Percentiles rank a stretch among this genome's conserved stretches.
Evolutionary conservation across 2,888 invertebrate genomes (phyloP).

Genomic region (Loripinus fragilis): DNA sequence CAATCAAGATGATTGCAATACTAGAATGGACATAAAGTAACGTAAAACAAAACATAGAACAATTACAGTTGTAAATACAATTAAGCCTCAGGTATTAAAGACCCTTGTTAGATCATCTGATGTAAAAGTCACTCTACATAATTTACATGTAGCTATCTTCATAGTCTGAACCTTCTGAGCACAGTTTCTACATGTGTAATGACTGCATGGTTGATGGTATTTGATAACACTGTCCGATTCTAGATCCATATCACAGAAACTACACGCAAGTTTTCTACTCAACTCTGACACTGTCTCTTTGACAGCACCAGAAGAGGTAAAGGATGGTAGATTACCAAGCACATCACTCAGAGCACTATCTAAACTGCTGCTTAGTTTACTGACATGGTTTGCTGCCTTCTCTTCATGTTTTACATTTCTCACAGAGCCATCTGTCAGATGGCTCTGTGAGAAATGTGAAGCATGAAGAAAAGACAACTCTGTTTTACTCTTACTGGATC

Average conservation of each 20-base stretch:
- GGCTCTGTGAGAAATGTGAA: too few relatives aligned
- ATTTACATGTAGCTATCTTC: background rate
- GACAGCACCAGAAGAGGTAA: conserved; percentile 36
- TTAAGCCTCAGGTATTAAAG: too few relatives aligned
- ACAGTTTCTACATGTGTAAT: conserved; percentile 63
- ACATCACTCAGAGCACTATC: conserved; percentile 64
- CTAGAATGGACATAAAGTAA: too few relatives aligned
- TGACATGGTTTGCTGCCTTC: conserved; percentile 49
- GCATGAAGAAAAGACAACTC: too few relatives aligned
- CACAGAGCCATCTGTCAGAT: background rate
- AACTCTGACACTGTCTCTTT: background rate
- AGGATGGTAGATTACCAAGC: conserved; percentile 67
- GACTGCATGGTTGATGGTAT: conserved; percentile 64
- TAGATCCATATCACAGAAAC: conserved; percentile 25
- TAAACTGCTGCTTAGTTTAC: conserved; percentile 62
- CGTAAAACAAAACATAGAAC: too few relatives aligned
- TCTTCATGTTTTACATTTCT: background rate
- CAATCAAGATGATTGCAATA: too few relatives aligned
- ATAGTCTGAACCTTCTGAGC: background rate
- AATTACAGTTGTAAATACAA: too few relatives aligned
- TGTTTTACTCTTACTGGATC: background rate
- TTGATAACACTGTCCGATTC: conserved; percentile 23
- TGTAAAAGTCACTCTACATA: conserved; percentile 1
- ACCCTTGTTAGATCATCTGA: conserved; percentile 24
- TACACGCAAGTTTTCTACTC: conserved; percentile 6